Evolutionary conservation across 2,888 invertebrate species (phyloP), one percentile per base, ranked within the genome.

Genomic region (Argyra leucocephala): DNA sequence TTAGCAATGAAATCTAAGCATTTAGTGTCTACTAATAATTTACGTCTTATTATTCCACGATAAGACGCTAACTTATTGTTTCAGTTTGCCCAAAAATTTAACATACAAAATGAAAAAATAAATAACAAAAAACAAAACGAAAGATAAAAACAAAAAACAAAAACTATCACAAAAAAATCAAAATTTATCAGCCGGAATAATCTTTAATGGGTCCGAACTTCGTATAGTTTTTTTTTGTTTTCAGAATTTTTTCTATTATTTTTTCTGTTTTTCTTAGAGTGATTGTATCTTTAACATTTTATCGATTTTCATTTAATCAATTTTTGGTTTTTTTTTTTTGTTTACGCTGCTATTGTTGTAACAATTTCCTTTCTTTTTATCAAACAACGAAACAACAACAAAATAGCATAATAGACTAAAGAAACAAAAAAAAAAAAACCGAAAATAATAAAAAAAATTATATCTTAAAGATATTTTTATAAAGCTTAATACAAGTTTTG

Each of bases 161-260:
- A 31, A 31, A 31, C 31, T n/a, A n/a, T n/a, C 5, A 10, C 31
- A 31, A 31, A 31, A 31, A 7, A 31, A 4, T 48, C 18, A 5
- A 48, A 48, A 48, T 48, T 48, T 48, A 48, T 48, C 48, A 48
- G 48, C 48, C 48, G 48, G 48, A 48, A 48, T 48, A 48, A 48
- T 48, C 48, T 48, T 48, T 48, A 48, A 48, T 48, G 18, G 48
- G 48, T 48, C 18, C 48, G 48, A 18, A 48, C 18, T 48, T 48
- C 48, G 18, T 15, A 48, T n/a, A 18, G 12, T 48, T 48, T 48
- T 48, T 48, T 48, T 48, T 48, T 48, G 7, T 48, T 48, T 48
- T 48, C 18, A 5, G 2, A 48, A 48, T 48, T 18, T 37, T 37
- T 6, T 37, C 7, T 37, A 3, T 37, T 37, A 3, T 37, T 37